A percentile compares a stretch with the other conserved stretches of the same genome.
Conservation (phyloP, 2,113 vertebrate species). For the Lipophrys pholis region DNA sequence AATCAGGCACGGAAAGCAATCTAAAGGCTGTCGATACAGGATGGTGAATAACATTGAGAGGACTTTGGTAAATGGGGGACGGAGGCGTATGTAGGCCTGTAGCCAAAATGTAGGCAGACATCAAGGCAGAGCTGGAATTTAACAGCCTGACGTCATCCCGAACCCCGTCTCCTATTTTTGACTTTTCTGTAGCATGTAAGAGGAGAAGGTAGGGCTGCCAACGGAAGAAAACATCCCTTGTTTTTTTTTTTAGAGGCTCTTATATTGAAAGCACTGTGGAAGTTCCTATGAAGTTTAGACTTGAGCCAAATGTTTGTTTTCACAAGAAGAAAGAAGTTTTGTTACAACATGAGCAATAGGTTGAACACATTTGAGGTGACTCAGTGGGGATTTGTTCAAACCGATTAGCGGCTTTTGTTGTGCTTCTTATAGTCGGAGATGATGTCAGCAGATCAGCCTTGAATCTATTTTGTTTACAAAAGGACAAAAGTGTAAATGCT, state of each 20-base stretch:
- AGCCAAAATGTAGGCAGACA: conserved; percentile 51
- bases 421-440: too few relatives aligned
- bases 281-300: too few relatives aligned
- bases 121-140: conserved; percentile 29
- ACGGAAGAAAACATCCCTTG: background rate
- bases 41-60: conserved; percentile 64
- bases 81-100: conserved; percentile 21
- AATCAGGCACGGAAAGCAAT: conserved; percentile 80
- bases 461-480: too few relatives aligned
- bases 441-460: too few relatives aligned
- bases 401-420: too few relatives aligned
- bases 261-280: background rate
- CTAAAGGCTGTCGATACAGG: conserved; percentile 74
- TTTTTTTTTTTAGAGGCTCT: background rate
- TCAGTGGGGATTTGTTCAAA: too few relatives aligned
- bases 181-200: background rate
- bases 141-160: conserved; percentile 37
- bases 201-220: conserved; percentile 8
- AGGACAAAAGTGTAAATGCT: too few relatives aligned
- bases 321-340: too few relatives aligned
- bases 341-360: too few relatives aligned
- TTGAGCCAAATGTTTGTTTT: too few relatives aligned
- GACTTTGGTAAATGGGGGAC: conserved; percentile 46
- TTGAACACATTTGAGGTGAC: too few relatives aligned
- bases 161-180: conserved; percentile 22